Base-by-base conservation (phyloP, 2,888 invertebrate genomes). In the Drosophila emarginata region DNA sequence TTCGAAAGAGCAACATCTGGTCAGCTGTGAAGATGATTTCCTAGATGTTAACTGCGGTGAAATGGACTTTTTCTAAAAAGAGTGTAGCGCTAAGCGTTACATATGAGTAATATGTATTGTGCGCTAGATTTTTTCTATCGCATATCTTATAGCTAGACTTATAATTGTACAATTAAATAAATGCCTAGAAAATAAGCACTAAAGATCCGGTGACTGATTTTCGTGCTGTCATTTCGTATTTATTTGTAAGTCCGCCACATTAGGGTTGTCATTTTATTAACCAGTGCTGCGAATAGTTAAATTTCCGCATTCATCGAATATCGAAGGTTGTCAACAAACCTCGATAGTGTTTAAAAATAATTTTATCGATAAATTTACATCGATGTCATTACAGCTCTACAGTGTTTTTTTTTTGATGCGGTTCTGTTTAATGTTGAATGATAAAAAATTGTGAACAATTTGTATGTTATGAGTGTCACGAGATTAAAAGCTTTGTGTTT, bases 31-130 rank as follows among this genome's bases (percentile, higher is more conserved):
- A 61, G 95, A 95, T 61, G 95, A 96, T 89, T 94, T 94, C 91
- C 92, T 96, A 61, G 96, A 96, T 84, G 93, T 96, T 53, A 94
- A 94, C 91, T 94, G 94, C 87, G 94, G 94, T 69, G 82, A 95
- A 68, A 96, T 96, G 95, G 96, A 96, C 90, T 90, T 95, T 78
- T 94, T 95, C 89, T 95, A 93, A 93, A 51, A 54, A 18, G 6
- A 57, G 36, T 23, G 23, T 52, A 61, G 64, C 81, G 84, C 87
- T 69, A 63, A 81, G 87, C 87, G 87, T 76, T 73, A 45, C 45
- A 21, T 45, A 45, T 12, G 32, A 32, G 9, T 32, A 18, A 21
- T 45, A 45, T 21, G 11, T 50, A 60, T 58, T 70, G 21, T 74
- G 77, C 63, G 45, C 21, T 45, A 68, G 62, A 64, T 23, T 72